Base-by-base conservation (phyloP, 2,888 invertebrate genomes). In the Phengaris alcon region DNA sequence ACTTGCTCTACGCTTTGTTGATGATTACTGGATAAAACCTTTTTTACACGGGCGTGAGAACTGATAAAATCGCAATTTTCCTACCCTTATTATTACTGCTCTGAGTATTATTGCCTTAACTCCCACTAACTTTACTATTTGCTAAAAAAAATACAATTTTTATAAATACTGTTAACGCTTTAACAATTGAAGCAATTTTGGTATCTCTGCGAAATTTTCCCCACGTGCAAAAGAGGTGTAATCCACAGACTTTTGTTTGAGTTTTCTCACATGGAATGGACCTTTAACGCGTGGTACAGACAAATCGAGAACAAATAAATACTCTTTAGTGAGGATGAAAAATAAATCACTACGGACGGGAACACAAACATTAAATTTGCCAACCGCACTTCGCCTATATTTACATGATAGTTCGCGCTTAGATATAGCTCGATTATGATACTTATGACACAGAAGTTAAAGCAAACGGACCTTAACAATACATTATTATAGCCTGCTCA, bases 281-380 rank as follows among this genome's bases (percentile, higher is more conserved):
- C 85, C 73, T 77, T 73, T 75, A 78, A 78, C 77, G 78, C 82
- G 76, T 78, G 75, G 79, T 81, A 79, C 80, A 81, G 48, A 80
- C 80, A 77, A 78, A 82, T 79, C 79, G 52, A 75, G 79, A 77
- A 82, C 78, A 79, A 81, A 82, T 88, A 86, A 88, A 84, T 87
- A 83, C 54, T 74, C 77, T 64, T 76, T 78, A 74, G 78, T 73
- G 79, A 79, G 77, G 79, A 82, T 79, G 78, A 82, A 83, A 84
- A 77, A 79, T 90, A 90, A 90, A 85, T 88, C 81, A 79, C 90
- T 91, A 92, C 85, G 93, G 93, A 93, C 93, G 93, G 93, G 92
- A 93, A 92, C 90, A 90, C 87, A 92, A 91, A 88, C 80, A 80
- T 80, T 81, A 83, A 83, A 82, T 22, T 76, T 78, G 81, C 86